Conservation (phyloP, 2,113 vertebrate species). For the Planiliza haematocheilus region DNA sequence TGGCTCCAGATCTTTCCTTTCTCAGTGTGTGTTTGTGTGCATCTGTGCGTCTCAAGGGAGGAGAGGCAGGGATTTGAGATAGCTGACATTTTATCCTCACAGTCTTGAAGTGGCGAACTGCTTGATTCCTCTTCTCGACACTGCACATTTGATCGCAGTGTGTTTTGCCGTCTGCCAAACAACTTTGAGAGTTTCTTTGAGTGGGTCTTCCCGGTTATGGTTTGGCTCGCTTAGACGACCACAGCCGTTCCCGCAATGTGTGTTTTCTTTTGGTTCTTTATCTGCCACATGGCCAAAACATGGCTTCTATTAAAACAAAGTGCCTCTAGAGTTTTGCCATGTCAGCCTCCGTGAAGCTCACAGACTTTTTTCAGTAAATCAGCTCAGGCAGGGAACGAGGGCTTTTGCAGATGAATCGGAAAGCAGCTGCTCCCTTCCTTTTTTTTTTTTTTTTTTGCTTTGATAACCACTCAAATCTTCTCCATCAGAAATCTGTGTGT, state of each 20-base stretch:
- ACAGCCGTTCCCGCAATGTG: conserved; percentile 14
- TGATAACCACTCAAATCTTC: conserved; percentile 23
- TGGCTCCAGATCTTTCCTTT: conserved; percentile 49
- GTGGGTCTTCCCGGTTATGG: conserved; percentile 62
- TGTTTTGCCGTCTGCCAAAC: conserved; percentile 44
- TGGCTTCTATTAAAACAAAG: conserved; percentile 59
- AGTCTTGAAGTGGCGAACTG: conserved; percentile 56
- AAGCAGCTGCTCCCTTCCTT: conserved; percentile 46
- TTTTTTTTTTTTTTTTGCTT: conserved; percentile 31
- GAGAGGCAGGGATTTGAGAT: conserved; percentile 16
- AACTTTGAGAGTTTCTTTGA: conserved; percentile 56
- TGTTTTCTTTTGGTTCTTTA: conserved; percentile 56
- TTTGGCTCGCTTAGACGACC: conserved; percentile 62
- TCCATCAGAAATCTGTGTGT: conserved; percentile 23
- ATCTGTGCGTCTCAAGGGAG: conserved; percentile 21
- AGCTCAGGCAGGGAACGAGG: not conserved
- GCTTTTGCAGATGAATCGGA: conserved; percentile 15
- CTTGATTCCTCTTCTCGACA: conserved; percentile 35
- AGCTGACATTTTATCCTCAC: conserved; percentile 40
- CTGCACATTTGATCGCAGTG: conserved; percentile 50
- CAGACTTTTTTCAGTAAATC: conserved; percentile 29
- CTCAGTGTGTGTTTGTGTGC: conserved; percentile 6
- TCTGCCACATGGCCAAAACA: conserved; percentile 62
- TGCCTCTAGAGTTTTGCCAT: conserved; percentile 38
- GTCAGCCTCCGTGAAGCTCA: conserved; percentile 39